phyloP scores from a whole-genome alignment of 2,113 vertebrate species.

The Patagioenas fasciata region DNA sequence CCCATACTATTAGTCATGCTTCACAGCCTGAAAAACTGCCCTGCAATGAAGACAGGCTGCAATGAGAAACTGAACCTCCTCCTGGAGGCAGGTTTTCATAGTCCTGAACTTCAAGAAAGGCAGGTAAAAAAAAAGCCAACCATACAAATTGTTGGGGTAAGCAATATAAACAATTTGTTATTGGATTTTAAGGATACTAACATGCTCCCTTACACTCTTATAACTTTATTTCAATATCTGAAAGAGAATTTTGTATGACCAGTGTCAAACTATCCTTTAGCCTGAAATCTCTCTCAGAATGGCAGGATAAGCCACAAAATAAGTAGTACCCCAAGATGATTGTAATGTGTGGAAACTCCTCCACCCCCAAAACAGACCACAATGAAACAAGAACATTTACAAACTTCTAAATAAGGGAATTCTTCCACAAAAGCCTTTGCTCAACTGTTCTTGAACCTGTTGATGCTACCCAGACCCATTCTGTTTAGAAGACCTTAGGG shows the following conservation, averaged over 20 bases:
- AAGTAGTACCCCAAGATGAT: background rate
- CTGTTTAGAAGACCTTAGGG: rapidly evolving
- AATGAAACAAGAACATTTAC: background rate
- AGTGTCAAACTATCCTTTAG: background rate
- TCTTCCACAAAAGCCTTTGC: background rate
- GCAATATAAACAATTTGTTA: background rate
- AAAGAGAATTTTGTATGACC: background rate
- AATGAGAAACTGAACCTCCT: background rate
- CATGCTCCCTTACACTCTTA: background rate
- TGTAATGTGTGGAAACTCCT: background rate
- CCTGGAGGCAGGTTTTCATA: background rate
- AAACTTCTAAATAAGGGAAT: background rate
- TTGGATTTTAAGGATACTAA: background rate
- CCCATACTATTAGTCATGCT: background rate
- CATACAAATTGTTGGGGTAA: background rate
- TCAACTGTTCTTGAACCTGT: background rate
- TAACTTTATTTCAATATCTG: background rate
- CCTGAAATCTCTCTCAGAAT: background rate
- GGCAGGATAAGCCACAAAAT: background rate
- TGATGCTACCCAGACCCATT: background rate
- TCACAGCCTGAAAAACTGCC: background rate
- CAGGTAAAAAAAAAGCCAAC: background rate
- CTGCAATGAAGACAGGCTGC: background rate
- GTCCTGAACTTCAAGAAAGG: background rate
- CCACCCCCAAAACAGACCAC: background rate